Base-by-base conservation (phyloP, 2,797 vertebrate genomes). In the Chrosomus eos region DNA sequence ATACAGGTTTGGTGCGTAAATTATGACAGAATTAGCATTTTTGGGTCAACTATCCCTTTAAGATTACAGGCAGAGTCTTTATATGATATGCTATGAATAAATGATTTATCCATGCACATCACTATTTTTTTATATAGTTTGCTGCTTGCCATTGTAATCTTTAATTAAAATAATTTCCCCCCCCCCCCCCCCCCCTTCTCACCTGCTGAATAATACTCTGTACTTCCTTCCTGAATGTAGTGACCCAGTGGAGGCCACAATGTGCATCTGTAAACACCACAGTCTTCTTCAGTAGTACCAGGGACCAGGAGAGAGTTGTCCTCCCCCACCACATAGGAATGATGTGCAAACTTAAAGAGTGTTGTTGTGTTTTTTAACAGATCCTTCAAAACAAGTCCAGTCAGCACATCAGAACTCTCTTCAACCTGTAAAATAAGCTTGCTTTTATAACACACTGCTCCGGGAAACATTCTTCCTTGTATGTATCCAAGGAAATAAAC, bases 231-330 rank as follows among this genome's bases (percentile, higher is more conserved):
- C 76, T 83, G 85, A 51, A 91, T 88, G 40, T 88, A 84, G 75
- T 90, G 89, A 2, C 90, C 90, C 9, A 91, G 7, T 0, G 88
- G 90, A 45, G 90, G 88, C 90, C 89, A 91, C 5, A 91, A 80
- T 1, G 85, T 90, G 70, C 90, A 91, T 45, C 62, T 89, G 51
- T 89, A 91, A 43, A 38, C 73, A 1, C 87, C 89, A 58, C 89
- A 91, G 67, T 86, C 86, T 10, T 21, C 70, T 45, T 81, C 3
- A 16, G 67, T 53, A 48, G 76, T 33, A 23, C 28, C 28, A 4
- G 88, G 89, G 8, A 91, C 7, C 11, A 87, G n/a, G 21, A 91
- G 85, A 38, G 90, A 82, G 38, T 87, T 84, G 67, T 89, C 86
- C 14, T 86, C 85, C 16, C 38, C 67, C 7, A 91, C 60, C 33